These are phyloP conservation scores for Magallana nippona DNA, from an alignment of 2,888 invertebrate species.

Conservation along the genomic window DNA sequence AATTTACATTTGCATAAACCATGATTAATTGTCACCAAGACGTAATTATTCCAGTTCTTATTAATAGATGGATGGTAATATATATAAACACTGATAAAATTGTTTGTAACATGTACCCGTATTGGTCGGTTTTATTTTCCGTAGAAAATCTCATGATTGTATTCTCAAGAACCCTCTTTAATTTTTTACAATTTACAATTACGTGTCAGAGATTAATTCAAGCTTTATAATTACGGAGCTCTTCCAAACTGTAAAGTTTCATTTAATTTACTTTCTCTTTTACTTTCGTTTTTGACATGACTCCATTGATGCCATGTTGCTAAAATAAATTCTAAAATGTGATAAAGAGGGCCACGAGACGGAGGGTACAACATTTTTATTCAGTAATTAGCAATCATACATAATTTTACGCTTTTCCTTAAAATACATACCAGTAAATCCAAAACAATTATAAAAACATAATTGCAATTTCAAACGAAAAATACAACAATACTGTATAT, in stretches of 20 bases:
- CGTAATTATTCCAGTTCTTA: neutral
- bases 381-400: no score
- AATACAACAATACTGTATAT: conserved; percentile 22
- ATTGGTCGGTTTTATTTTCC: neutral
- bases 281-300: no score
- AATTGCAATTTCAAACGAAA: neutral
- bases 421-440: neutral
- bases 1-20: conserved; percentile 14
- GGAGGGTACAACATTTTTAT: no score
- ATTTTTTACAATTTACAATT: neutral
- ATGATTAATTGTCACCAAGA: neutral
- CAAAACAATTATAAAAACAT: conserved; percentile 1
- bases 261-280: no score
- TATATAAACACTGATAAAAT: neutral
- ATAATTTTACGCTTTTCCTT: no score
- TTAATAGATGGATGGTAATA: neutral
- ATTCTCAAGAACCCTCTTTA: neutral
- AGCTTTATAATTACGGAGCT: no score
- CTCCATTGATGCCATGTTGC: no score
- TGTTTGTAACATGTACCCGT: conserved; percentile 14
- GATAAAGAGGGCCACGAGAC: no score
- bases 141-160: neutral
- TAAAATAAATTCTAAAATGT: no score
- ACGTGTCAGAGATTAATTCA: no score
- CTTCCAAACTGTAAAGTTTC: no score